Base-by-base conservation (phyloP, 2,113 vertebrate genomes). In the Tetraodon nigroviridis region DNA sequence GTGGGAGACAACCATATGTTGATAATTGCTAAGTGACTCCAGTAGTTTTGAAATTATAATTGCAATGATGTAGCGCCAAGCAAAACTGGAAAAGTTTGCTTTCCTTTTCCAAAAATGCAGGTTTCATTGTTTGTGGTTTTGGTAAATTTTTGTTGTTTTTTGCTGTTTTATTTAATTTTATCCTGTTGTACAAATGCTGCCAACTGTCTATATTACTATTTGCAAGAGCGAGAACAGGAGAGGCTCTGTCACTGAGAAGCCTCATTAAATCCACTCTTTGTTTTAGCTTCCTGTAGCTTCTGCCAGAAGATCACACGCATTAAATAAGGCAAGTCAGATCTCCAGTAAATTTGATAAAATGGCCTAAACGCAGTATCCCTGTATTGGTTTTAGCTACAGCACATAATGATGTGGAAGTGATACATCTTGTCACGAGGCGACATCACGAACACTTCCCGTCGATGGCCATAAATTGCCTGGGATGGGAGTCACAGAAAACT, bases 371-470 rank as follows among this genome's bases (percentile, higher is more conserved):
- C 18, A 52, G 7, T 7, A 16, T 22, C n/a, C 21, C n/a, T 42
- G 11, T 50, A 55, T 56, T 41, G 17, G 6, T 16, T 51, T 32
- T 22, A 21, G 41, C 15, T 21, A 32, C 6, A 14, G 17, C 44
- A 17, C 21, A 15, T 8, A 57, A 46, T 58, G 49, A 27, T 69
- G 60, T 21, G 47, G 10, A 51, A 44, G 41, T n/a, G 41, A 53
- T 37, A 32, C 54, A 54, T 56, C 65, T 53, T 71, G 21, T 59
- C 58, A 60, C 29, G 20, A 51, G 18, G 20, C 67, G 70, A 67
- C 44, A 21, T 40, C 69, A 60, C 67, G 32, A 70, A 45, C 50
- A 19, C 59, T 59, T 66, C 27, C 52, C 55, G 55, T 65, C 41
- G 57, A 18, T 67, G 32, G 58, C 15, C 56, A 57, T 69, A 17